These are phyloP conservation scores for Spermophilus dauricus DNA, from an alignment of 2,113 vertebrate species.

Conservation along the genomic window DNA sequence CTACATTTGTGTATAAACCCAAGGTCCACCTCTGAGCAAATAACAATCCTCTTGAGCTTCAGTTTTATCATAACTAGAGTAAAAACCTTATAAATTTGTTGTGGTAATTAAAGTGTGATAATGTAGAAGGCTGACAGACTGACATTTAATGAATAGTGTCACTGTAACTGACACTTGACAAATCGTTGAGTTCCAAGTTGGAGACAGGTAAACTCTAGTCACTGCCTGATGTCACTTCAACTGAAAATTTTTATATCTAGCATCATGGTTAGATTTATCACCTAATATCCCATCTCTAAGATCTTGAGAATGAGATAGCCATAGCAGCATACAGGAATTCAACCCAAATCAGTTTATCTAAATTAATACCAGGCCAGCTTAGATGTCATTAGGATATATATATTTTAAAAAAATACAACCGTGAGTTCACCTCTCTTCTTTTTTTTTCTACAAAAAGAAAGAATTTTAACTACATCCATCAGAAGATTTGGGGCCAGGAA, in stretches of 20 bases:
- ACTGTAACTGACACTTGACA: not conserved
- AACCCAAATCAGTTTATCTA: not conserved
- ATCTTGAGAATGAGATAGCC: not conserved
- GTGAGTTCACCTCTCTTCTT: not conserved
- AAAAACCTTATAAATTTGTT: not conserved
- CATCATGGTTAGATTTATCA: not conserved
- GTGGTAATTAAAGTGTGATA: slow-evolving; percentile 4
- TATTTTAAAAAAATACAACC: not conserved
- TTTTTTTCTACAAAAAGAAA: not conserved
- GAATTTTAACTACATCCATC: not conserved
- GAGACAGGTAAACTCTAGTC: not conserved
- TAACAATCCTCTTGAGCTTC: not conserved
- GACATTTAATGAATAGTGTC: not conserved
- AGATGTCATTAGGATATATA: not conserved
- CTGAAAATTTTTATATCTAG: not conserved
- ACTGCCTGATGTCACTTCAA: not conserved
- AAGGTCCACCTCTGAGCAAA: not conserved
- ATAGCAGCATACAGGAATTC: not conserved
- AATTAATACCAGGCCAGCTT: not conserved
- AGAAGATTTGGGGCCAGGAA: not conserved
- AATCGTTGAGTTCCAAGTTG: not conserved
- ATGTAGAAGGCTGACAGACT: not conserved
- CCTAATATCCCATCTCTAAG: not conserved
- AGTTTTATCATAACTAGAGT: slow-evolving; percentile 8
- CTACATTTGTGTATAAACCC: not conserved